Conservation (phyloP, 2,797 vertebrate species). For the Caiman crocodilus region DNA sequence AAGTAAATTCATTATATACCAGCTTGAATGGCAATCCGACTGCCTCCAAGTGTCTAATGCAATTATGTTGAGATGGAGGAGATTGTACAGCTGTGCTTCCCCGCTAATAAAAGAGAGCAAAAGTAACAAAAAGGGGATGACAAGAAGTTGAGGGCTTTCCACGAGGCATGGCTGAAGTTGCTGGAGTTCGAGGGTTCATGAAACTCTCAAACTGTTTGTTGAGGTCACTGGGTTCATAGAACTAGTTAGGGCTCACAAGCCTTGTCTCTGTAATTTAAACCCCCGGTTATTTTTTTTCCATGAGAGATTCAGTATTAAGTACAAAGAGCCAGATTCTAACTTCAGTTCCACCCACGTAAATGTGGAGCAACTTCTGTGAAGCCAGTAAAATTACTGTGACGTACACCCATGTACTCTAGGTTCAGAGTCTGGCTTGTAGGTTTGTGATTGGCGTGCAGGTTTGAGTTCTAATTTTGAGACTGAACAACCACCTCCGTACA, state of each 20-base stretch:
- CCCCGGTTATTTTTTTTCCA: accelerated
- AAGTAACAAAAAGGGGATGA: slow-evolving; percentile 32
- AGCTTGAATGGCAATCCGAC: slow-evolving; percentile 61
- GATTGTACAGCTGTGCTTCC: slow-evolving; percentile 58
- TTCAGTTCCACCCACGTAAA: background rate
- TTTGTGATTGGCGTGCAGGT: background rate
- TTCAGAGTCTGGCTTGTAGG: accelerated
- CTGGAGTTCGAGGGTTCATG: background rate
- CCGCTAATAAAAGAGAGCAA: slow-evolving; percentile 26
- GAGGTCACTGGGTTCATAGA: slow-evolving; percentile 2
- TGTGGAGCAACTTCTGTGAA: background rate
- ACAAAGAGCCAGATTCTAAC: background rate
- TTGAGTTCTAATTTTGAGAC: background rate
- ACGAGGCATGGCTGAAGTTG: accelerated
- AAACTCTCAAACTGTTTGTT: background rate
- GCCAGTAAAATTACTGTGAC: background rate
- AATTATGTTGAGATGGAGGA: slow-evolving; percentile 58
- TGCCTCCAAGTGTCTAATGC: slow-evolving; percentile 62
- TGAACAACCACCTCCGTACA: background rate
- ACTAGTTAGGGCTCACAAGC: background rate
- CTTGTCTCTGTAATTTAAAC: background rate
- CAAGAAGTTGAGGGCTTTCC: slow-evolving; percentile 22
- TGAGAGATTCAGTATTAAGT: background rate
- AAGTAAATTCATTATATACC: slow-evolving; percentile 71
- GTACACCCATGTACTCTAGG: too few species aligned